Percentiles rank a stretch among this genome's conserved stretches.
These are phyloP conservation scores for Leptopilina syphax DNA, from an alignment of 2,888 invertebrate species.

Conservation along the genomic window DNA sequence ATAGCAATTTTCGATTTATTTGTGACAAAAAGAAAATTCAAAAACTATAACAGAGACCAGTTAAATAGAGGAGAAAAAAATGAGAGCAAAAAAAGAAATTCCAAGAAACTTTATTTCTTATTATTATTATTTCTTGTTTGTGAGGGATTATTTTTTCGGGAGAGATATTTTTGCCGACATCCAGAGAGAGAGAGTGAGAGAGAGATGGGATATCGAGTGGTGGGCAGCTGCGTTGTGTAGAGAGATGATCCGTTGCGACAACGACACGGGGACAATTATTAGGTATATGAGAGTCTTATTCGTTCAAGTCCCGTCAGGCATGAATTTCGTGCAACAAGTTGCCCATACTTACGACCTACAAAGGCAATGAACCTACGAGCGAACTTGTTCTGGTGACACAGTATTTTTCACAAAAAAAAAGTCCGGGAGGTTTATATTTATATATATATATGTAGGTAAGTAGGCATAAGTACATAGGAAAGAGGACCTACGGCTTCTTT, in stretches of 20 bases:
- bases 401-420: slow-evolving; percentile 32
- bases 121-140: neutral
- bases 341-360: slow-evolving; percentile 60
- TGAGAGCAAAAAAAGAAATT: slow-evolving; percentile 20
- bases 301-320: slow-evolving; percentile 61
- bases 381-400: slow-evolving; percentile 46
- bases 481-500: slow-evolving; percentile 58
- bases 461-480: slow-evolving; percentile 54
- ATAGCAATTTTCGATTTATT: too few species aligned
- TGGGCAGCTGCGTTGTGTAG: slow-evolving; percentile 60
- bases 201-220: slow-evolving; percentile 45
- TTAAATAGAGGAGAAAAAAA: neutral
- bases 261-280: slow-evolving; percentile 63
- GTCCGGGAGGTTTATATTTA: slow-evolving; percentile 42
- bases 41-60: too few species aligned
- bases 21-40: too few species aligned
- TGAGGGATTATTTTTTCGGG: slow-evolving; percentile 35
- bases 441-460: slow-evolving; percentile 47
- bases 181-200: neutral
- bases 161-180: slow-evolving; percentile 31
- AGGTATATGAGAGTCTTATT: slow-evolving; percentile 55
- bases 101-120: neutral
- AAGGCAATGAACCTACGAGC: slow-evolving; percentile 54
- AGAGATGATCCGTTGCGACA: slow-evolving; percentile 69
- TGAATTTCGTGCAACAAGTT: slow-evolving; percentile 71